phyloP scores from a whole-genome alignment of 1,140 invertebrate species.

The Brachionus asplanchnoidis region DNA sequence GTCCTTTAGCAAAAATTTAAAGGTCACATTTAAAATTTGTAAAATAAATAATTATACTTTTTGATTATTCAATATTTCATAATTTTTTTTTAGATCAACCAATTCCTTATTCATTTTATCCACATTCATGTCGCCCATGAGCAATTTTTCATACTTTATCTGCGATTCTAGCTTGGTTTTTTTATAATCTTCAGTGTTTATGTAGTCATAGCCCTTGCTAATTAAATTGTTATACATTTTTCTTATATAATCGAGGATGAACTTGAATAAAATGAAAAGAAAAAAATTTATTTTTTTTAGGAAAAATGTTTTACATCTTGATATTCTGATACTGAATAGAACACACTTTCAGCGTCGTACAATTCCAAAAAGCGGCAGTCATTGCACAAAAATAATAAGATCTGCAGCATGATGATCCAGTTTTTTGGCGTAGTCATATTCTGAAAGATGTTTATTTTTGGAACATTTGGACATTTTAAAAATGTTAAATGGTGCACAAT shows the following conservation, averaged over 20 bases:
- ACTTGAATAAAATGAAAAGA: neutral
- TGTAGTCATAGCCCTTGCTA: neutral
- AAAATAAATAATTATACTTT: neutral
- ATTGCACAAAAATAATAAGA: constrained; percentile 28
- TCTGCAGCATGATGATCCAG: constrained; percentile 26
- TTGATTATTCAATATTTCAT: neutral
- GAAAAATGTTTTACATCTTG: neutral
- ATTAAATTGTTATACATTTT: neutral
- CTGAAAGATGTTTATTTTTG: neutral
- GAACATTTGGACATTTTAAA: neutral
- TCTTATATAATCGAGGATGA: neutral
- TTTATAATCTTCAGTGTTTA: neutral
- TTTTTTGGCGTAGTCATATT: constrained; percentile 37
- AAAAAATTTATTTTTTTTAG: no score
- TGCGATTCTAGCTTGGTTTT: neutral
- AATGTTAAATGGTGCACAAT: constrained; percentile 32
- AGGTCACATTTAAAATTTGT: neutral
- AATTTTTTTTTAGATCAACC: neutral
- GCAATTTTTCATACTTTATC: neutral
- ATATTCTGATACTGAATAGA: neutral
- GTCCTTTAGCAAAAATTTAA: neutral
- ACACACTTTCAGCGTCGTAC: neutral
- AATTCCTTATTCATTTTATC: neutral
- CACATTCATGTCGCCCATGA: neutral
- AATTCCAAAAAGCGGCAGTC: neutral